Conservation (phyloP, 2,797 vertebrate species). For the Sebastes melanostomus region DNA sequence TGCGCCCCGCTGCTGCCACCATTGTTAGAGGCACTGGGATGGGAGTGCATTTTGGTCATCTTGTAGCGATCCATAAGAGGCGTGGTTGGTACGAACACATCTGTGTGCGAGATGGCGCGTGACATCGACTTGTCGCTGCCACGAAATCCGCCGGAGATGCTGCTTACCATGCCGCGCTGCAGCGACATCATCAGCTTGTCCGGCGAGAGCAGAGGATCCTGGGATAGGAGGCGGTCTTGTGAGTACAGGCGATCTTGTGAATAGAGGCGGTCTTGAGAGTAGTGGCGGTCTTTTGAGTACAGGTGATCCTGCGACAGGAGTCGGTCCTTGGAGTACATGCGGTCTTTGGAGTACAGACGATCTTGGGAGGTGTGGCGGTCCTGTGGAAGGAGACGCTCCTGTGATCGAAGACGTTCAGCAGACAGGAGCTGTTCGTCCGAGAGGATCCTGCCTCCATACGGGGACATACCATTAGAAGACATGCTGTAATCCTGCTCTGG, state of each 20-base stretch:
- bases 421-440: slow-evolving; percentile 96
- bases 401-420: slow-evolving; percentile 94
- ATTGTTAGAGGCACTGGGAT: slow-evolving; percentile 98
- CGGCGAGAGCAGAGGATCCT: slow-evolving; percentile 96
- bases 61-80: slow-evolving; percentile 97
- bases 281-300: slow-evolving; percentile 80
- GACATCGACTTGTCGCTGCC: slow-evolving; percentile 88
- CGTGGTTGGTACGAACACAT: slow-evolving; percentile 96
- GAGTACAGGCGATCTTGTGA: slow-evolving; percentile 94
- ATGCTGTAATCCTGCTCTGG: slow-evolving; percentile 86
- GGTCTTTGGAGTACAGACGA: slow-evolving; percentile 89
- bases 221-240: slow-evolving; percentile 86
- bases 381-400: slow-evolving; percentile 94
- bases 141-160: slow-evolving; percentile 78
- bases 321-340: slow-evolving; percentile 92
- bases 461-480: slow-evolving; percentile 86
- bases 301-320: slow-evolving; percentile 90
- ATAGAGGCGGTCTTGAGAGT: slow-evolving; percentile 82
- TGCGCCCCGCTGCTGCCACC: slow-evolving; percentile 15
- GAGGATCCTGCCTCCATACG: slow-evolving; percentile 90
- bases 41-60: slow-evolving; percentile 99
- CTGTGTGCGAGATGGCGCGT: slow-evolving; percentile 94
- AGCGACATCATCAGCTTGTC: slow-evolving; percentile 92
- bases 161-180: slow-evolving; percentile 84
- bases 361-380: slow-evolving; percentile 93